A percentile compares a stretch with the other conserved stretches of the same genome.
These are phyloP conservation scores for Catagonus wagneri DNA, from an alignment of 2,113 vertebrate genomes.

Conservation along the genomic window DNA sequence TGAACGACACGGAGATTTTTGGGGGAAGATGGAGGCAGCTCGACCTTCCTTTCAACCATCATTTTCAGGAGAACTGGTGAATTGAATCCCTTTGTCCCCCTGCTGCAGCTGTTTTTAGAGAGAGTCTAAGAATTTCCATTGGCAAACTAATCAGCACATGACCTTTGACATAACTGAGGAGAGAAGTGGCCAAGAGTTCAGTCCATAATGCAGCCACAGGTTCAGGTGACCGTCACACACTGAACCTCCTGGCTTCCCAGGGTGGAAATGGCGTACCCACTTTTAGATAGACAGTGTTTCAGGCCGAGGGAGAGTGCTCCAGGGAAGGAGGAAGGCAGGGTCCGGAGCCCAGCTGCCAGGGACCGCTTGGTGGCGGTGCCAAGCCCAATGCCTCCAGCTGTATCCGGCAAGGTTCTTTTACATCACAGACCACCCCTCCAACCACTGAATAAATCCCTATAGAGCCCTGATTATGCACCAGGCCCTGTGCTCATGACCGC, in stretches of 20 bases:
- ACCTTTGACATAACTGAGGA: background rate
- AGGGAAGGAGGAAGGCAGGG: background rate
- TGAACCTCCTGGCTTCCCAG: background rate
- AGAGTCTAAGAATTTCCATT: background rate
- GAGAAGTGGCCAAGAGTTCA: background rate
- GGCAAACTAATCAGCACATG: conserved; percentile 1
- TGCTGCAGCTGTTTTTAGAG: conserved; percentile 21
- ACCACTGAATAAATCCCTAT: background rate
- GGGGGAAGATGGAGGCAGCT: background rate
- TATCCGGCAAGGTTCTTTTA: background rate
- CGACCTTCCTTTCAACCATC: conserved; percentile 26
- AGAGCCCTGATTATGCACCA: background rate
- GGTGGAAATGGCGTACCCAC: accelerated
- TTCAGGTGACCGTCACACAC: background rate
- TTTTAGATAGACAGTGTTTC: background rate
- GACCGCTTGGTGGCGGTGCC: background rate
- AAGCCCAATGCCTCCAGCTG: background rate
- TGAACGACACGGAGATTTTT: background rate
- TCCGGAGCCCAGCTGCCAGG: background rate
- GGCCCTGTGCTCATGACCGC: background rate
- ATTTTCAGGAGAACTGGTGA: conserved; percentile 46
- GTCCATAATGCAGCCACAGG: background rate
- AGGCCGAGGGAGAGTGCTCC: background rate
- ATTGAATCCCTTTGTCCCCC: conserved; percentile 13
- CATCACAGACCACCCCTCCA: background rate